Conservation (phyloP, 2,113 vertebrate species). For the Orientallactaga bullata region DNA sequence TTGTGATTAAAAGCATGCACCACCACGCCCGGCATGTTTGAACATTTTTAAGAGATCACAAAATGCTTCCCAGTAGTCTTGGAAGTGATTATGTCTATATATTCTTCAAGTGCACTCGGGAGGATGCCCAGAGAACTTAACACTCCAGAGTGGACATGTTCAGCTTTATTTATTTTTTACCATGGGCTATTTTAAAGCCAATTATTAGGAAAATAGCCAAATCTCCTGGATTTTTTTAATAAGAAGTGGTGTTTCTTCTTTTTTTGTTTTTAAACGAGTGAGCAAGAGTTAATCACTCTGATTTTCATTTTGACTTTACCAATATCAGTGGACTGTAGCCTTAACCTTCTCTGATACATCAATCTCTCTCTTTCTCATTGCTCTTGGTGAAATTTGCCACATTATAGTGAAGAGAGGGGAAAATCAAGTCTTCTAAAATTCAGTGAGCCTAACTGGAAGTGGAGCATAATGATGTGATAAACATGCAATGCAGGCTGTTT, state of each 20-base stretch:
- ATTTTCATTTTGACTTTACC: slow-evolving; percentile 46
- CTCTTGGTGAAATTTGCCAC: slow-evolving; percentile 23
- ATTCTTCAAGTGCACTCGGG: background rate
- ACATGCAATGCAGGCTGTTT: background rate
- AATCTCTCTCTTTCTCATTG: background rate
- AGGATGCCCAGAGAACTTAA: background rate
- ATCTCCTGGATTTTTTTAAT: background rate
- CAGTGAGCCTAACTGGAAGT: background rate
- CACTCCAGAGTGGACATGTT: background rate
- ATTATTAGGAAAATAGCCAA: slow-evolving; percentile 33
- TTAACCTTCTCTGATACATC: slow-evolving; percentile 31
- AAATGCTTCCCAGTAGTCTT: slow-evolving; percentile 6
- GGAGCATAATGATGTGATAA: background rate
- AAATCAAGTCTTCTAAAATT: slow-evolving; percentile 28
- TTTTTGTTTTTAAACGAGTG: background rate
- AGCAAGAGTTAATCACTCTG: background rate
- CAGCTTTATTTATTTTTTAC: background rate
- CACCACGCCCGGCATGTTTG: too few relatives aligned
- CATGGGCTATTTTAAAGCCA: background rate
- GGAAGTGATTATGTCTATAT: background rate
- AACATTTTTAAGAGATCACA: slow-evolving; percentile 35
- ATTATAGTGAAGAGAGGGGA: background rate
- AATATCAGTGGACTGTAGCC: background rate
- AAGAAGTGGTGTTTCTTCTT: background rate
- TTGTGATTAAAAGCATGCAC: too few relatives aligned